Conservation (phyloP, 2,797 vertebrate genomes). For the Euthynnus affinis region DNA sequence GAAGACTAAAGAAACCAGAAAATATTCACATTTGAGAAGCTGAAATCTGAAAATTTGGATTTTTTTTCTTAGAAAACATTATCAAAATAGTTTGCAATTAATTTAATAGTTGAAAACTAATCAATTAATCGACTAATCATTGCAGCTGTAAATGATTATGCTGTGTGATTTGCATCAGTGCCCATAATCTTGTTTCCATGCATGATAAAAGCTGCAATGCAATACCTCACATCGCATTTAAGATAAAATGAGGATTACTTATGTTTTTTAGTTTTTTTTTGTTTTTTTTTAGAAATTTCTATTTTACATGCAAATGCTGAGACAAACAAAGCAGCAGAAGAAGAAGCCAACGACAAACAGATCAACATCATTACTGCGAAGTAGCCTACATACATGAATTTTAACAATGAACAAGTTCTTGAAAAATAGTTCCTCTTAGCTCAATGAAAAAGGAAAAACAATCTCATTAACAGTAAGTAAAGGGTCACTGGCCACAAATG, state of each 20-base stretch:
- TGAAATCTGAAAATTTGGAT: neutral
- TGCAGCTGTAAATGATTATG: neutral
- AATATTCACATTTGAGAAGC: neutral
- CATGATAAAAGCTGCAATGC: neutral
- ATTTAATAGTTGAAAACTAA: neutral
- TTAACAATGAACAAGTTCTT: conserved; percentile 1
- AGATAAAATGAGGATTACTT: neutral
- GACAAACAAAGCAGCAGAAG: neutral
- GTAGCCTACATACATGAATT: neutral
- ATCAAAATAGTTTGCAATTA: neutral
- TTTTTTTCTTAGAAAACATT: neutral
- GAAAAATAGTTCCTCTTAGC: neutral
- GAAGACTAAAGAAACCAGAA: neutral
- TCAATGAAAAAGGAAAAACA: neutral
- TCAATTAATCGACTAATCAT: neutral
- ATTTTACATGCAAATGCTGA: conserved; percentile 23
- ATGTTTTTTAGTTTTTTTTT: no score
- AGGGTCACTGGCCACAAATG: neutral
- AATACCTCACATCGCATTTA: neutral
- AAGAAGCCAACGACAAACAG: conserved; percentile 1
- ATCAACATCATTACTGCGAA: conserved; percentile 10
- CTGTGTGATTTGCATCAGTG: neutral
- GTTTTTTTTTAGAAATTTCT: neutral
- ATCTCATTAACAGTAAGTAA: neutral
- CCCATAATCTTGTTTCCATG: neutral